Evolutionary conservation across 2,888 invertebrate genomes (phyloP).

Genomic region (Actias luna): DNA sequence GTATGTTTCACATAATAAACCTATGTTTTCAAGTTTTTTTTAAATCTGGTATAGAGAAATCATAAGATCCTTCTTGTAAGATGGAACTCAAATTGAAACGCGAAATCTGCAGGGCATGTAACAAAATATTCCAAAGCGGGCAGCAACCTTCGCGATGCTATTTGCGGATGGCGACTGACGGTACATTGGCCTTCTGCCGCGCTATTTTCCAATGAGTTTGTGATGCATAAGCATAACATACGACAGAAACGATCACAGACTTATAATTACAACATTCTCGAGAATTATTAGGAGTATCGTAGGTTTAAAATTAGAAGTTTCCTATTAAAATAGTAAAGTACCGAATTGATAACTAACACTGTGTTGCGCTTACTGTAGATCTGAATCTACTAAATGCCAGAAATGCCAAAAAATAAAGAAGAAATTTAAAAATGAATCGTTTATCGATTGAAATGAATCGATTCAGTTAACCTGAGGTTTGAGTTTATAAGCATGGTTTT

Average conservation of each 20-base stretch:
- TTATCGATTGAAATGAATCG: no score
- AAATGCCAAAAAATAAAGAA: no score
- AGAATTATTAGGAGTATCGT: not conserved
- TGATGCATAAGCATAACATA: constrained; percentile 57
- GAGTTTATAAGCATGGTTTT: constrained; percentile 12
- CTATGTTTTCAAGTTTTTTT: not conserved
- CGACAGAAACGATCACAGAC: not conserved
- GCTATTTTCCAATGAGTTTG: constrained; percentile 65
- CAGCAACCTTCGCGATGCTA: constrained; percentile 70
- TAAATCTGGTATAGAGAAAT: not conserved
- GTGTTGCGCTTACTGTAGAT: no score
- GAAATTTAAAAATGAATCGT: no score
- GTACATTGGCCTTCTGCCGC: constrained; percentile 74
- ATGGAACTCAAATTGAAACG: constrained; percentile 22
- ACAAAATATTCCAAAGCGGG: constrained; percentile 65
- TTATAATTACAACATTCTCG: not conserved
- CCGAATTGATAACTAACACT: no score
- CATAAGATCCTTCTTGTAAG: not conserved
- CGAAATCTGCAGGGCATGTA: constrained; percentile 48
- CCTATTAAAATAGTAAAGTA: not conserved
- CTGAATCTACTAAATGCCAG: no score
- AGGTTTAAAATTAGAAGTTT: not conserved
- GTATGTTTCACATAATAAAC: not conserved
- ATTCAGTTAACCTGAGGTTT: constrained; percentile 15
- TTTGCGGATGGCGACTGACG: constrained; percentile 63